phyloP scores from a whole-genome alignment of 2,797 vertebrate genomes.

The Etheostoma nigrum region DNA sequence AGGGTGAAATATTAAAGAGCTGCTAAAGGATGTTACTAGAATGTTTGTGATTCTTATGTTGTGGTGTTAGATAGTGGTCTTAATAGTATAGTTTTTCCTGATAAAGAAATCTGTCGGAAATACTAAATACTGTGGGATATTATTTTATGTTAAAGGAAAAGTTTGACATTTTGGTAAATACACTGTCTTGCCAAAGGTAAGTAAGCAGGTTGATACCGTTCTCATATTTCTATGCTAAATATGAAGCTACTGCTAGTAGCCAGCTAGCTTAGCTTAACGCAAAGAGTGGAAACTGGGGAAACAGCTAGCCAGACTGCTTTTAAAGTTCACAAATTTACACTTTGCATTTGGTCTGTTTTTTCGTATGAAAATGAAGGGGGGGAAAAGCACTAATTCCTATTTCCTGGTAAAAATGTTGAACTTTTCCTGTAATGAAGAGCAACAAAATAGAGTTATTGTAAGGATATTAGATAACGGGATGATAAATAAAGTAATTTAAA shows the following conservation, averaged over 20 bases:
- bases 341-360: neutral
- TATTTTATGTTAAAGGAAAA: neutral
- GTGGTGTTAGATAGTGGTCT: neutral
- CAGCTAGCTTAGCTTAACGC: neutral
- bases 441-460: neutral
- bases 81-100: neutral
- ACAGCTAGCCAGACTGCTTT: neutral
- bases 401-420: neutral
- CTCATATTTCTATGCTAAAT: neutral
- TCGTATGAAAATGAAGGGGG: neutral
- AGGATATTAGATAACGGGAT: neutral
- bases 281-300: neutral
- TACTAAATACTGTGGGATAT: neutral
- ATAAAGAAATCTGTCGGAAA: neutral
- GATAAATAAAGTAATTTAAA: neutral
- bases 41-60: neutral
- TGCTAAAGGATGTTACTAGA: neutral
- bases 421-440: neutral
- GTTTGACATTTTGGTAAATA: neutral
- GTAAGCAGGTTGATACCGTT: neutral
- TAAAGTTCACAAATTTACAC: neutral
- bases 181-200: neutral
- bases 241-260: neutral
- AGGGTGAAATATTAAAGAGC: slow-evolving; percentile 15
- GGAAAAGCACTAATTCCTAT: neutral